These are phyloP conservation scores for Phrynocephalus versicolor DNA, from an alignment of 2,113 vertebrate genomes.

Conservation along the genomic window DNA sequence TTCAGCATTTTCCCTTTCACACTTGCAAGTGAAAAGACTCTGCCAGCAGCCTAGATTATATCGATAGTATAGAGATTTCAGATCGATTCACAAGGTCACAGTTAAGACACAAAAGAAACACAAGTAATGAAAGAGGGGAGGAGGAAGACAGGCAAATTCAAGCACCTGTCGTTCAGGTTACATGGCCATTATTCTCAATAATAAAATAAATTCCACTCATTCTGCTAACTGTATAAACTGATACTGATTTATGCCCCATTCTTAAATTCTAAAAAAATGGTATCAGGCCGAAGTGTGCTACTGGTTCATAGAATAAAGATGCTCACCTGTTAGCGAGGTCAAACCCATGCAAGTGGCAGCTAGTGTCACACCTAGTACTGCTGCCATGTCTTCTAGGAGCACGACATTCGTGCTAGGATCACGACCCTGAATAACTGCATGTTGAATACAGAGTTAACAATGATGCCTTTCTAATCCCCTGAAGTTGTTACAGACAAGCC, in stretches of 20 bases:
- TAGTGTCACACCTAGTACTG: slow-evolving; percentile 90
- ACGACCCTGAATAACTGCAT: slow-evolving; percentile 90
- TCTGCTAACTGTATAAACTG: not conserved
- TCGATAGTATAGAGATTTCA: too few species aligned
- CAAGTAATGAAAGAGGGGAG: too few species aligned
- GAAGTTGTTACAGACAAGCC: not conserved
- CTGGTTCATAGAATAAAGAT: not conserved
- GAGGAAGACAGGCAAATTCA: too few species aligned
- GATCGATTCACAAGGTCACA: too few species aligned
- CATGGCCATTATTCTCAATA: not conserved
- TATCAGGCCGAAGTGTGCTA: too few species aligned
- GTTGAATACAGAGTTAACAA: not conserved
- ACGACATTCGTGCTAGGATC: slow-evolving; percentile 98
- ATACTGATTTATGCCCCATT: not conserved
- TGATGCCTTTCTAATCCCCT: not conserved
- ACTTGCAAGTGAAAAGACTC: too few species aligned
- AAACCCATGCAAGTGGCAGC: slow-evolving; percentile 95
- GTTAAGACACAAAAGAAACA: too few species aligned
- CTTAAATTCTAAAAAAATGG: not conserved
- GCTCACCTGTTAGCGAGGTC: slow-evolving; percentile 93
- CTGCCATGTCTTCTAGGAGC: slow-evolving; percentile 93
- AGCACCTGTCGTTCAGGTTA: too few species aligned
- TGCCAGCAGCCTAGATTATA: too few species aligned
- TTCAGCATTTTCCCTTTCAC: too few species aligned
- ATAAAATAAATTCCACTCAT: not conserved